Base-by-base conservation (phyloP, 2,797 vertebrate species). In the Cirrhinus mrigala region DNA sequence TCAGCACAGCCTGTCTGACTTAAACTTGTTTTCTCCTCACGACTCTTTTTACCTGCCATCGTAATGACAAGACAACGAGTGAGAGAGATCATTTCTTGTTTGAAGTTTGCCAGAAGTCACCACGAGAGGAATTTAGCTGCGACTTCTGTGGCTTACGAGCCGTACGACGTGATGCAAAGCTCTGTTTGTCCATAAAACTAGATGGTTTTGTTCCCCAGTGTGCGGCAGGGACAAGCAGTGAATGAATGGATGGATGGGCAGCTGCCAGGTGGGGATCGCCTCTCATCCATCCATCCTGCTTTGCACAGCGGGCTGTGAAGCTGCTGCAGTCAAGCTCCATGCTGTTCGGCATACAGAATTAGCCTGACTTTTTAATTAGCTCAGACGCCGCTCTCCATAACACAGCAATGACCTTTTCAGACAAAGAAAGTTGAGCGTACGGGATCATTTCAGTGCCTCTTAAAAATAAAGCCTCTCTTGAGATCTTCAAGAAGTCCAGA, bases 251-350 rank as follows among this genome's bases (percentile, higher is more conserved):
- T 90, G 87, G 89, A 90, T 88, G 86, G 89, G 87, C 89, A 90
- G 82, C 79, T 90, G 89, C 86, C 87, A 88, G 87, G 84, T 88
- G 89, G 86, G 87, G 77, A 68, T 86, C 81, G 75, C 69, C 79
- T 87, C 87, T 84, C 89, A 88, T 88, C 89, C 89, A 90, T 90
- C 87, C 86, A 89, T 88, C 81, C 89, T 79, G 89, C 84, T 78
- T 87, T 86, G 77, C 89, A 79, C 87, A 87, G 89, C 87, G 68
- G 79, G 84, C 76, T 37, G 82, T 79, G 81, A 82, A 90, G 79
- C 56, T 54, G 81, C 76, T 54, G 87, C 77, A 66, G 73, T 86
- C 73, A 79, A 52, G 86, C 83, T 86, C 85, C 76, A 82, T 76
- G 76, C 87, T 85, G 87, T 70, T 88, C 68, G 81, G 89, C 87